Percentiles rank a stretch among this genome's conserved stretches.
Conservation (phyloP, 2,113 vertebrate species). For the Bagarius yarrelli region DNA sequence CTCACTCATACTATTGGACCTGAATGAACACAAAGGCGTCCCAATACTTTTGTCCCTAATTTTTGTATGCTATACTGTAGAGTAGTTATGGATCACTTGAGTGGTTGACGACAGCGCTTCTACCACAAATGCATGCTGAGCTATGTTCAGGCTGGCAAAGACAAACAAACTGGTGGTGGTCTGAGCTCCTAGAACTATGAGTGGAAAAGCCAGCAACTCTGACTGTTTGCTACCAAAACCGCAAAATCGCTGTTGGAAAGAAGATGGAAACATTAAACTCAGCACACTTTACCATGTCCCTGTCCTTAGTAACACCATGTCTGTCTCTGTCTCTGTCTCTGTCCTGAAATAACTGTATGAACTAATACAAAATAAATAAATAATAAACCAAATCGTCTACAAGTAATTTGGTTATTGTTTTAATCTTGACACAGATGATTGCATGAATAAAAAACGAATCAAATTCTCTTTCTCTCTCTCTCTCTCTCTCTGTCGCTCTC, state of each 20-base stretch:
- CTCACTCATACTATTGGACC: no score
- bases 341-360: background rate
- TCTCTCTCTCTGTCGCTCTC: no score
- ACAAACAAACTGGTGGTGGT: slow-evolving; percentile 22
- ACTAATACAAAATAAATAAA: background rate
- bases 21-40: no score
- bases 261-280: background rate
- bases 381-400: no score
- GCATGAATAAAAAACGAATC: background rate
- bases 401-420: no score
- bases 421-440: background rate
- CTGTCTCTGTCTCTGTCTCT: background rate
- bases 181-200: background rate
- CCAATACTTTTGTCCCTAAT: background rate
- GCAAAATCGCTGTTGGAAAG: background rate
- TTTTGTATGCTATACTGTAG: background rate
- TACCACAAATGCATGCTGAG: background rate
- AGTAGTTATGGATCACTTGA: slow-evolving; percentile 37
- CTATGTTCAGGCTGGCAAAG: background rate
- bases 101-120: slow-evolving; percentile 19
- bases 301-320: background rate
- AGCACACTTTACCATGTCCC: background rate
- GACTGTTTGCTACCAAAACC: slow-evolving; percentile 15
- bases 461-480: background rate
- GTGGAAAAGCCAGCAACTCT: slow-evolving; percentile 1